These are phyloP conservation scores for Hipposideros larvatus DNA, from an alignment of 2,797 vertebrate species.

Conservation along the genomic window DNA sequence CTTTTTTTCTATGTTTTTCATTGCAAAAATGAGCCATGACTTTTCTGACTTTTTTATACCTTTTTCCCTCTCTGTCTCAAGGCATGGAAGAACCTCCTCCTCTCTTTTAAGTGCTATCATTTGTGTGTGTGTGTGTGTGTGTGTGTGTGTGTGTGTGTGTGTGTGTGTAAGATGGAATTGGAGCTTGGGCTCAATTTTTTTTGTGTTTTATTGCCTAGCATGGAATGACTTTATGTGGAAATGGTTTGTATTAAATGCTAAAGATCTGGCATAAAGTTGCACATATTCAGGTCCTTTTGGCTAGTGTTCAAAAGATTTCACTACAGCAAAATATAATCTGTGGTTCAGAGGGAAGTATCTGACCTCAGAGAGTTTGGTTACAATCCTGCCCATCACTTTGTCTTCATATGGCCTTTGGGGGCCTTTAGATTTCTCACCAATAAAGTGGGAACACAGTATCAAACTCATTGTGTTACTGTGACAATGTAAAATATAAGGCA, in stretches of 20 bases:
- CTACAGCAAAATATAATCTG: background rate
- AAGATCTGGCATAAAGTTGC: background rate
- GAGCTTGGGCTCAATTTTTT: background rate
- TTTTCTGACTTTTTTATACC: no score
- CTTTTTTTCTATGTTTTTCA: no score
- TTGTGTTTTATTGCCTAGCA: background rate
- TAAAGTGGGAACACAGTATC: fast-evolving
- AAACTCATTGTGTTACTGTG: background rate
- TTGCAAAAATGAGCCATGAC: no score
- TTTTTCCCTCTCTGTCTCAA: background rate
- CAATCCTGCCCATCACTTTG: background rate
- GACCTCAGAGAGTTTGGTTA: background rate
- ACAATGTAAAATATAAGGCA: background rate
- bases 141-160: no score
- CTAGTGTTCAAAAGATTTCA: background rate
- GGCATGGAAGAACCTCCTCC: no score
- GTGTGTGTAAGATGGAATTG: background rate
- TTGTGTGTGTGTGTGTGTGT: background rate
- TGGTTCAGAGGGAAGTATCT: background rate
- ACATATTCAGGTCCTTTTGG: background rate
- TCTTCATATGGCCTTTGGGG: background rate
- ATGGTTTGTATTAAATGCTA: background rate
- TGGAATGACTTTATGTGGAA: background rate
- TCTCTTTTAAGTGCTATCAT: fast-evolving
- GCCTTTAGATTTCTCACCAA: background rate